A percentile compares a stretch with the other conserved stretches of the same genome.
phyloP scores from a whole-genome alignment of 2,797 vertebrate species.

The Meriones psammophilus region DNA sequence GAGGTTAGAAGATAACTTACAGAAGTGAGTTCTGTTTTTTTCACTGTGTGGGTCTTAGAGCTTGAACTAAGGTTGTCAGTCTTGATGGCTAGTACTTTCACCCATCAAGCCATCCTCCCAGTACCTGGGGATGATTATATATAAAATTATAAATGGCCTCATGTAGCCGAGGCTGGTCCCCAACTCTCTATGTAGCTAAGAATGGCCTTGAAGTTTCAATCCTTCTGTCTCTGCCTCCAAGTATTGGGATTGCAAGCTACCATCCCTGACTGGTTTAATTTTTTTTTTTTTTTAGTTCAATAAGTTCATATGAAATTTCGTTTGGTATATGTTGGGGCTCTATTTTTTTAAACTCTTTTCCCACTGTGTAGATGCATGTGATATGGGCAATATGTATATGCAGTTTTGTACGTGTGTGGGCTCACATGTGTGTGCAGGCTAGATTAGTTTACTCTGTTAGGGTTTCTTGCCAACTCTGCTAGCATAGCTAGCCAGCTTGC shows the following conservation, averaged over 20 bases:
- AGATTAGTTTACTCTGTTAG: neutral
- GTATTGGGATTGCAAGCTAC: neutral
- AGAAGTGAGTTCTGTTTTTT: neutral
- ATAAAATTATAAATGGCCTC: neutral
- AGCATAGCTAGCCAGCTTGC: neutral
- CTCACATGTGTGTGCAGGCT: neutral
- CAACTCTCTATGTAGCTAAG: neutral
- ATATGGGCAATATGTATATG: neutral
- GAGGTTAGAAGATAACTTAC: neutral
- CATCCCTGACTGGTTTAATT: neutral
- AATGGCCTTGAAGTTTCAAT: neutral
- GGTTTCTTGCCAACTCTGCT: neutral
- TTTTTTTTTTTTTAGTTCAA: slow-evolving; percentile 18
- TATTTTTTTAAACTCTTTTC: neutral
- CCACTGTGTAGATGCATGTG: neutral
- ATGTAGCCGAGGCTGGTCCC: neutral
- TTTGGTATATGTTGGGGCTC: neutral
- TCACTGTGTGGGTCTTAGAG: neutral
- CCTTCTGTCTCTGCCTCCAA: neutral
- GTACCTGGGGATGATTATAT: too few relatives aligned
- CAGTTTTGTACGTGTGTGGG: neutral
- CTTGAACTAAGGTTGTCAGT: neutral
- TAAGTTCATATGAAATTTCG: slow-evolving; percentile 62
- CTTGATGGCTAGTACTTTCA: neutral
- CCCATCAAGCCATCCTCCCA: neutral